Evolutionary conservation across 2,888 invertebrate genomes (phyloP).

Genomic region (Himalopsyche tibetana): DNA sequence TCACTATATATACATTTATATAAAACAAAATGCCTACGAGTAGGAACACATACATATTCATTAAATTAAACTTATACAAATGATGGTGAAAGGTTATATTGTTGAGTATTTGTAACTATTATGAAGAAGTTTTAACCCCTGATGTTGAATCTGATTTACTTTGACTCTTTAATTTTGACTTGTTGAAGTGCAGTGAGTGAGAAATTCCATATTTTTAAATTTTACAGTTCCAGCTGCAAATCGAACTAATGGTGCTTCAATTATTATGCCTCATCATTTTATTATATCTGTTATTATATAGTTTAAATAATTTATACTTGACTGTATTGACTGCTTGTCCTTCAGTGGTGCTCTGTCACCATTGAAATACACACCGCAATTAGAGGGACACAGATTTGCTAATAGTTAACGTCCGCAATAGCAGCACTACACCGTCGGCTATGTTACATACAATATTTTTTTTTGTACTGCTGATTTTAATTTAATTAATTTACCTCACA

Average conservation of each 20-base stretch:
- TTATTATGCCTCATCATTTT: constrained; percentile 48
- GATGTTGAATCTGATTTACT: constrained; percentile 24
- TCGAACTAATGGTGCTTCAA: constrained; percentile 55
- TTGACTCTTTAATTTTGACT: constrained; percentile 23
- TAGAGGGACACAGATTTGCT: constrained; percentile 6
- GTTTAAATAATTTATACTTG: constrained; percentile 39
- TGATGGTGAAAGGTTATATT: constrained; percentile 31
- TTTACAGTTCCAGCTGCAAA: constrained; percentile 41
- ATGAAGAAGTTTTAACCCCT: constrained; percentile 34
- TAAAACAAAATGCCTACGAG: constrained; percentile 26
- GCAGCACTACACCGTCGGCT: not conserved
- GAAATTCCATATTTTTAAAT: constrained; percentile 34
- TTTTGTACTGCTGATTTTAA: too few species aligned
- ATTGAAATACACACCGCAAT: not conserved
- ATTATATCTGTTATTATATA: constrained; percentile 45
- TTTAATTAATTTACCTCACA: constrained; percentile 22
- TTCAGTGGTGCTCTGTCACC: not conserved
- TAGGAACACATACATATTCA: constrained; percentile 34
- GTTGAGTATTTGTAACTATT: constrained; percentile 34
- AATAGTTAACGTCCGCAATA: not conserved
- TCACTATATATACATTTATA: constrained; percentile 10
- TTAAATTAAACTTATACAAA: constrained; percentile 34
- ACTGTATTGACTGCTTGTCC: not conserved
- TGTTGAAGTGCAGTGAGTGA: constrained; percentile 30
- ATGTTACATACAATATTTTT: not conserved